These are phyloP conservation scores for Botia almorhae DNA, from an alignment of 2,797 vertebrate species.

Conservation along the genomic window DNA sequence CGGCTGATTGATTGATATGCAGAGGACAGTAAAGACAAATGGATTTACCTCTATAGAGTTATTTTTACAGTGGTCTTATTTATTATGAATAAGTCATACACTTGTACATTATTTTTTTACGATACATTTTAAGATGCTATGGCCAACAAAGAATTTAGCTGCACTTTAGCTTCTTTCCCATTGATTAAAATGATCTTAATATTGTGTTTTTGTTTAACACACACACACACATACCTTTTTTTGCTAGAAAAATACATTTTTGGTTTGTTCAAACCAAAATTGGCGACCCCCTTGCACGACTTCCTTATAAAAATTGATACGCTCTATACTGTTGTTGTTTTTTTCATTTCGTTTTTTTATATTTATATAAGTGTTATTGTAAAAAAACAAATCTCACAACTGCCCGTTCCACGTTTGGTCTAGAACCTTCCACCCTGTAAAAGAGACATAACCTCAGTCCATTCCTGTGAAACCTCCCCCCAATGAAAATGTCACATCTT, in stretches of 20 bases:
- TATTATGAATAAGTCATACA: too few species aligned
- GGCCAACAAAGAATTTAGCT: too few species aligned
- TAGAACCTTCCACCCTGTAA: conserved; percentile 35
- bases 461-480: conserved; percentile 43
- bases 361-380: conserved; percentile 19
- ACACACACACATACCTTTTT: too few species aligned
- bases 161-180: not conserved
- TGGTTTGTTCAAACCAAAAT: too few species aligned
- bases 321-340: too few species aligned
- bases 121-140: too few species aligned
- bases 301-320: too few species aligned
- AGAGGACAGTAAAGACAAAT: not conserved
- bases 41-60: conserved; percentile 38
- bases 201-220: too few species aligned
- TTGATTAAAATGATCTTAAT: too few species aligned
- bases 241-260: too few species aligned
- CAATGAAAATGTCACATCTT: conserved; percentile 61
- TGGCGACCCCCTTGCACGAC: too few species aligned
- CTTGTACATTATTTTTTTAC: too few species aligned
- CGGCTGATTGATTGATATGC: conserved; percentile 10
- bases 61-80: not conserved
- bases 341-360: not conserved
- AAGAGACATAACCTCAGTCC: conserved; percentile 57
- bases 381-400: conserved; percentile 27
- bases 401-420: conserved; percentile 31